Conservation (phyloP, 2,113 vertebrate species). For the Tichodroma muraria region DNA sequence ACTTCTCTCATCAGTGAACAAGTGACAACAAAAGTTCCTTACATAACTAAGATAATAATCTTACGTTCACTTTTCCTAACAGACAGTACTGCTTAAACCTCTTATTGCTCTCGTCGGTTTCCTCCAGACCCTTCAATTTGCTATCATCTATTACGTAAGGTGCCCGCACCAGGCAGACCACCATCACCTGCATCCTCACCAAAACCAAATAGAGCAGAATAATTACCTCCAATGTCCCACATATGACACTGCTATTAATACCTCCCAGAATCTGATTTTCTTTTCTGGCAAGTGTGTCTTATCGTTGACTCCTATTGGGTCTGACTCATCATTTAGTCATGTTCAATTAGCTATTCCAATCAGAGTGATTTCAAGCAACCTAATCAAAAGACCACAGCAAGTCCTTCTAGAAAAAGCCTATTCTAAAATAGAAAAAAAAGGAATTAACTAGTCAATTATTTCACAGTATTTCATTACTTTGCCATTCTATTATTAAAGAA, state of each 20-base stretch:
- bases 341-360: constrained; percentile 19
- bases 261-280: not conserved
- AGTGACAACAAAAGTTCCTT: not conserved
- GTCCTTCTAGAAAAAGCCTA: not conserved
- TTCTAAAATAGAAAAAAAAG: not conserved
- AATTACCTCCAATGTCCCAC: not conserved
- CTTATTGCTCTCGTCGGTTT: not conserved
- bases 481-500: not conserved
- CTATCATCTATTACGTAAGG: not conserved
- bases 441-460: not conserved
- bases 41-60: not conserved
- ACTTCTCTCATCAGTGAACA: not conserved
- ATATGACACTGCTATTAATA: not conserved
- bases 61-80: not conserved
- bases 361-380: not conserved
- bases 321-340: constrained; percentile 2
- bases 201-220: not conserved
- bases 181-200: not conserved
- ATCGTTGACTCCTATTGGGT: not conserved
- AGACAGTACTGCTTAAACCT: not conserved
- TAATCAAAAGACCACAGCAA: not conserved
- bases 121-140: not conserved
- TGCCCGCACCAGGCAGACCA: not conserved
- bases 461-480: not conserved
- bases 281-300: not conserved